Conservation (phyloP, 2,113 vertebrate species). For the Dipodomys spectabilis region DNA sequence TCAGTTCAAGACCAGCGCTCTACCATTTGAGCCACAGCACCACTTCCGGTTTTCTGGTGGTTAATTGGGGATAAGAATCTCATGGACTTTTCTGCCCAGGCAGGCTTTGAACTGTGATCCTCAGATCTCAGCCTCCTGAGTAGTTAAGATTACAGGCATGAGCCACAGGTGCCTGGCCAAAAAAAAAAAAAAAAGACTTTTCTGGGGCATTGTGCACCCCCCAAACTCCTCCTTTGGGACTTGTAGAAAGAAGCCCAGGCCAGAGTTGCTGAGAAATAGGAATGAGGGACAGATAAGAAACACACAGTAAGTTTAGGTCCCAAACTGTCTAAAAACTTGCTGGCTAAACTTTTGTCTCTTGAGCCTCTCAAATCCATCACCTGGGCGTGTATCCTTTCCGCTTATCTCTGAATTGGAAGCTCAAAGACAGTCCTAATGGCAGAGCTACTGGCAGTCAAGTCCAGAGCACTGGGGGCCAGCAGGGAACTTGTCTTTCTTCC, state of each 20-base stretch:
- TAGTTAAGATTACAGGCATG: too few species aligned
- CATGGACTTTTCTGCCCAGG: neutral
- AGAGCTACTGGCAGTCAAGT: neutral
- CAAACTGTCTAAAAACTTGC: neutral
- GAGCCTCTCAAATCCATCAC: neutral
- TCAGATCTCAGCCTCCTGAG: too few species aligned
- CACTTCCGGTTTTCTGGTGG: too few species aligned
- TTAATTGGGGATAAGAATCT: too few species aligned
- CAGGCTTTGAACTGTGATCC: too few species aligned
- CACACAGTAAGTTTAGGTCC: neutral
- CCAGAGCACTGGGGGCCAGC: neutral
- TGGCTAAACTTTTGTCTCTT: neutral
- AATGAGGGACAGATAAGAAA: neutral
- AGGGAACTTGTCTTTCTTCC: neutral
- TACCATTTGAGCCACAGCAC: too few species aligned
- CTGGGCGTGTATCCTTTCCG: neutral
- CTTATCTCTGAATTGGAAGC: neutral
- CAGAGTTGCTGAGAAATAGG: neutral
- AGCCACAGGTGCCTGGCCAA: too few species aligned
- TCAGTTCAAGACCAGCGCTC: too few species aligned
- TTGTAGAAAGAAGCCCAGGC: neutral
- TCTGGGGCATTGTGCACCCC: fast-evolving
- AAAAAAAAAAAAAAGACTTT: too few species aligned
- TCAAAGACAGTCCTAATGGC: neutral
- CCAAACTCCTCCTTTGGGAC: neutral